These are phyloP conservation scores for Monopterus albus DNA, from an alignment of 2,113 vertebrate genomes.

Conservation along the genomic window DNA sequence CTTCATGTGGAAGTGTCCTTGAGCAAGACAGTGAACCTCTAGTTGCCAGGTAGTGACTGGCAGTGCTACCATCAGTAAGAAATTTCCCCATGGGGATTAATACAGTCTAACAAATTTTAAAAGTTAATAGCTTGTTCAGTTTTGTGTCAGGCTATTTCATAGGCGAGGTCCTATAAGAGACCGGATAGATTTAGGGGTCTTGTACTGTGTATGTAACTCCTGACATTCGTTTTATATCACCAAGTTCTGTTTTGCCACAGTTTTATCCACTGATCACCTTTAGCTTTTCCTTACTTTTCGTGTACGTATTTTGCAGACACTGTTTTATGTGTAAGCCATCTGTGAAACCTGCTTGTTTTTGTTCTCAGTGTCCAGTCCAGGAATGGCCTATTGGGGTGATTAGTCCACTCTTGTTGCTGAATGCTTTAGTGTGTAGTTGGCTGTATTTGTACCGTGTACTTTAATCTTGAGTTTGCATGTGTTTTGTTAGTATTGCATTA, in stretches of 20 bases:
- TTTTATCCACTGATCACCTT: conserved; percentile 26
- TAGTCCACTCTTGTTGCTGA: neutral
- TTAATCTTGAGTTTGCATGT: neutral
- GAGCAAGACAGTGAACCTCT: too few relatives aligned
- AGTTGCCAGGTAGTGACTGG: too few relatives aligned
- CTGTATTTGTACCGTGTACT: neutral
- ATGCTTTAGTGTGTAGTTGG: neutral
- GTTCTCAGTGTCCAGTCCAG: neutral
- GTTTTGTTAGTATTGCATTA: neutral
- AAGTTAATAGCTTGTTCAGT: too few relatives aligned
- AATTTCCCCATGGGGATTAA: too few relatives aligned
- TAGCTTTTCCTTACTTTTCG: conserved; percentile 21
- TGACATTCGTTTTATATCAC: neutral
- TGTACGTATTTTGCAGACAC: conserved; percentile 28
- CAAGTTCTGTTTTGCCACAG: neutral
- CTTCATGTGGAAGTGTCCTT: too few relatives aligned
- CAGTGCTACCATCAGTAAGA: too few relatives aligned
- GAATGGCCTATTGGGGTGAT: too few relatives aligned
- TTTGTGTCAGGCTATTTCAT: too few relatives aligned
- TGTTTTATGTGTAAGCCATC: conserved; percentile 25
- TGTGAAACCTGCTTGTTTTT: conserved; percentile 16
- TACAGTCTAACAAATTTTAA: too few relatives aligned
- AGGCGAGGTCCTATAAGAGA: neutral
- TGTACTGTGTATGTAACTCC: neutral
- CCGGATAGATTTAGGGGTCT: neutral